Evolutionary conservation across 2,797 vertebrate species (phyloP), one percentile per base, ranked within the genome.

Genomic region (Clamator glandarius): DNA sequence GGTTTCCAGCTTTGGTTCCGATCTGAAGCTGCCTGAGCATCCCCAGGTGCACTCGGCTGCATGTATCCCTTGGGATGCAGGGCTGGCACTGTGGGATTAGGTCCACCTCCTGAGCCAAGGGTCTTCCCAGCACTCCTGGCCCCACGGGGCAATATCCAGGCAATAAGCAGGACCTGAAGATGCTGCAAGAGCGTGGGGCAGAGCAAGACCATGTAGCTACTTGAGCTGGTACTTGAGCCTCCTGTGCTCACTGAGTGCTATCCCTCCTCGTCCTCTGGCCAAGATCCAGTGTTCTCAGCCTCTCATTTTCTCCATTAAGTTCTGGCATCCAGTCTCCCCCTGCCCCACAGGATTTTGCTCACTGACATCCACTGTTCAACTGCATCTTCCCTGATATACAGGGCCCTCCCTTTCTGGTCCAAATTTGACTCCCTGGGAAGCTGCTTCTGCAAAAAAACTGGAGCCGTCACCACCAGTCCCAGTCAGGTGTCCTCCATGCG

Each of bases 1-100:
- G 3, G 8, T n/a, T 81, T 91, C 48, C 42, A 74, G 26, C 54
- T 76, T 59, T 9, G 2, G 15, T 33, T 90, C 19, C 1, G 6
- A 42, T 51, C 55, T 1, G 2, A 61, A 72, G 16, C 20, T 2
- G 1, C 46, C 26, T 0, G 1, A 59, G 44, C 63, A 68, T 28
- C n/a, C 35, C 48, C 2, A 5, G 46, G 33, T 14, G 14, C 17
- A 48, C 12, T 69, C 5, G 0, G 50, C 55, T 46, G 29, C 29
- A 16, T 3, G 6, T 33, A 36, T 46, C 51, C 36, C 33, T 66
- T 4, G 0, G 2, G 66, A 57, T 69, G 42, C 55, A 66, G 92
- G 61, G 8, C 26, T 36, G 51, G 8, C 6, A 8, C 61, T 52
- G 9, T 4, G 20, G 87, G 25, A 82, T 9, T 70, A 81, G 48